Percentiles rank a stretch among this genome's conserved stretches.
These are phyloP conservation scores for Lycocerus yunnanus DNA, from an alignment of 2,888 invertebrate species.

Conservation along the genomic window DNA sequence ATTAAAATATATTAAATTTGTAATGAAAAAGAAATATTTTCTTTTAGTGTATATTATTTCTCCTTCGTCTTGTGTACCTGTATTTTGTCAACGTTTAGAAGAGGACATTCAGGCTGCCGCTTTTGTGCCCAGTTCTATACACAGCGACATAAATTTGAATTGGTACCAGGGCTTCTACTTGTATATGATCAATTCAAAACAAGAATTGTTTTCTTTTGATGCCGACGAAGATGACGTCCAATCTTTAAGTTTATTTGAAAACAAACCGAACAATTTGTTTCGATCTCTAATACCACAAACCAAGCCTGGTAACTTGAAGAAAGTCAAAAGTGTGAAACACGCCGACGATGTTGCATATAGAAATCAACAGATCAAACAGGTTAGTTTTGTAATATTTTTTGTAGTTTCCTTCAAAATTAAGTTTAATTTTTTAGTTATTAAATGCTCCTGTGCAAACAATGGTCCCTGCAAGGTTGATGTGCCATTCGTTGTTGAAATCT, in stretches of 20 bases:
- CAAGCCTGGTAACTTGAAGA: conserved; percentile 13
- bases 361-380: conserved; percentile 43
- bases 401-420: background rate
- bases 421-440: conserved; percentile 42
- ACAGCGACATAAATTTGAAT: conserved; percentile 52
- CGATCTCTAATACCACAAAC: conserved; percentile 40
- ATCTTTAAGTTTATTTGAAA: conserved; percentile 20
- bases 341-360: conserved; percentile 40
- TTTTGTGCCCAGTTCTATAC: conserved; percentile 62
- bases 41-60: conserved; percentile 67
- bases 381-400: conserved; percentile 11
- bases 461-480: conserved; percentile 48
- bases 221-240: conserved; percentile 37
- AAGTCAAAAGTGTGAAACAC: conserved; percentile 35
- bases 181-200: conserved; percentile 64
- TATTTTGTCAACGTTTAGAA: conserved; percentile 60
- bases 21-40: conserved; percentile 5
- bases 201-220: conserved; percentile 52
- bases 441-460: conserved; percentile 51
- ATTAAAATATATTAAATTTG: conserved; percentile 8
- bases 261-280: conserved; percentile 39
- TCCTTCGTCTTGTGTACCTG: conserved; percentile 60
- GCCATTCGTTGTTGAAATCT: conserved; percentile 45
- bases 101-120: conserved; percentile 57
- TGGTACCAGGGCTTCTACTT: conserved; percentile 68